A percentile compares a stretch with the other conserved stretches of the same genome.
These are phyloP conservation scores for Rhopalosiphum padi DNA, from an alignment of 1,140 invertebrate species.

Conservation along the genomic window DNA sequence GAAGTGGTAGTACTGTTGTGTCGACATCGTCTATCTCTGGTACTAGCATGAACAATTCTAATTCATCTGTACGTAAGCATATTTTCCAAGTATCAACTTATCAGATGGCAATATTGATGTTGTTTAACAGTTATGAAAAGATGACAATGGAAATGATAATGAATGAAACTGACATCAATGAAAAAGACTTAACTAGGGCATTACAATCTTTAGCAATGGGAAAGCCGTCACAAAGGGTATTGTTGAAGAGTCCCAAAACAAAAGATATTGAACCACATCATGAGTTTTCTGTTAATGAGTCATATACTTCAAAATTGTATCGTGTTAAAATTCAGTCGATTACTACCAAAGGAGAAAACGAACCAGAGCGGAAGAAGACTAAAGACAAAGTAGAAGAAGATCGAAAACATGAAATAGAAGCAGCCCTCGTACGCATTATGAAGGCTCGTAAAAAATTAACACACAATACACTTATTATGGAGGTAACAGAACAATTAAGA, in stretches of 20 bases:
- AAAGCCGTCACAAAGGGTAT: conserved; percentile 92
- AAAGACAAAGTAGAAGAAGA: conserved; percentile 98
- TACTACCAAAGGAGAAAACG: conserved; percentile 96
- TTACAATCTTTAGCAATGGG: conserved; percentile 97
- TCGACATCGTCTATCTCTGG: conserved; percentile 42
- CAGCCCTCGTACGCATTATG: conserved; percentile 99
- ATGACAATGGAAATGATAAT: conserved; percentile 83
- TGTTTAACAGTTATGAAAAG: conserved; percentile 93
- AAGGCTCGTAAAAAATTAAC: conserved; percentile 95
- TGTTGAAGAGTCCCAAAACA: conserved; percentile 91
- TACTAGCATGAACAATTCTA: conserved; percentile 45
- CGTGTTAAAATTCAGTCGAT: conserved; percentile 94
- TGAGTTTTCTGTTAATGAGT: conserved; percentile 95
- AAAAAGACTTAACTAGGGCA: conserved; percentile 92
- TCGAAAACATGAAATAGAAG: conserved; percentile 99
- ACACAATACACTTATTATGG: conserved; percentile 94
- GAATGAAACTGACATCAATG: conserved; percentile 97
- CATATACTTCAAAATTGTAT: conserved; percentile 96
- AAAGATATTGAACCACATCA: conserved; percentile 96
- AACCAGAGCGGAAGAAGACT: conserved; percentile 97
- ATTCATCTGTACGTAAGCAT: conserved; percentile 76
- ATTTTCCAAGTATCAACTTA: conserved; percentile 87
- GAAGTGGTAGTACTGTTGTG: conserved; percentile 47
- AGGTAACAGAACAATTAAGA: conserved; percentile 97
- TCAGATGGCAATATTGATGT: conserved; percentile 98